phyloP scores from a whole-genome alignment of 2,888 invertebrate genomes.

The Neria commutata region DNA sequence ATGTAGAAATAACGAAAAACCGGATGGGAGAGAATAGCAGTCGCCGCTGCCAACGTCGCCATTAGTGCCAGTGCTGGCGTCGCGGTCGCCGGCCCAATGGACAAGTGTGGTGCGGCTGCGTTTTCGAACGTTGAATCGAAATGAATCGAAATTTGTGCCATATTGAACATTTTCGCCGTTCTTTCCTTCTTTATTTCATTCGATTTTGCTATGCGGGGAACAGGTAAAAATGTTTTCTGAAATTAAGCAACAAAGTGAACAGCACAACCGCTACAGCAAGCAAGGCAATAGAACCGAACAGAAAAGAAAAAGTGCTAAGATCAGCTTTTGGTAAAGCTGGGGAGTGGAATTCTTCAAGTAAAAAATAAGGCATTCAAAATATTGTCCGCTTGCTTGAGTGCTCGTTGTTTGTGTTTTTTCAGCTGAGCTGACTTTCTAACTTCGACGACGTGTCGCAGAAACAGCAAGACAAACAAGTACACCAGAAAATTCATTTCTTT shows the following conservation, averaged over 20 bases:
- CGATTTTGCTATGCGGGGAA: not conserved
- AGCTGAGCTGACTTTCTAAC: too few species aligned
- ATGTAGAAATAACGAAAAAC: slow-evolving; percentile 15
- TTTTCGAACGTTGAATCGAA: slow-evolving; percentile 12
- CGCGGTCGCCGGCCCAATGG: slow-evolving; percentile 13
- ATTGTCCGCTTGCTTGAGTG: not conserved
- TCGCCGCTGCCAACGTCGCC: too few species aligned
- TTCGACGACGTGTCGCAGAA: too few species aligned
- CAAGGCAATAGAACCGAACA: too few species aligned
- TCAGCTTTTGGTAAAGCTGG: too few species aligned
- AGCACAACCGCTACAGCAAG: too few species aligned
- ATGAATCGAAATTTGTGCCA: not conserved
- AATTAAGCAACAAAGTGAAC: not conserved
- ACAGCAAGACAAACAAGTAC: not conserved
- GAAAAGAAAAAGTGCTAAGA: too few species aligned
- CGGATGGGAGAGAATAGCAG: too few species aligned
- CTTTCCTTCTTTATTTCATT: slow-evolving; percentile 3
- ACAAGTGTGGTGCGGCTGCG: slow-evolving; percentile 1
- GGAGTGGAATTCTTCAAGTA: too few species aligned
- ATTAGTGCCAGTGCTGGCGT: slow-evolving; percentile 21
- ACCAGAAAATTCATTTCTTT: not conserved
- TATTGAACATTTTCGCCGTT: slow-evolving; percentile 1
- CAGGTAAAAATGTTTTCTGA: not conserved
- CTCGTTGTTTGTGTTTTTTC: not conserved
- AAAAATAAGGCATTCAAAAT: too few species aligned